Evolutionary conservation across 1,140 invertebrate species (phyloP), one percentile per base, ranked within the genome.

Genomic region (Muscidifurax raptorellus): DNA sequence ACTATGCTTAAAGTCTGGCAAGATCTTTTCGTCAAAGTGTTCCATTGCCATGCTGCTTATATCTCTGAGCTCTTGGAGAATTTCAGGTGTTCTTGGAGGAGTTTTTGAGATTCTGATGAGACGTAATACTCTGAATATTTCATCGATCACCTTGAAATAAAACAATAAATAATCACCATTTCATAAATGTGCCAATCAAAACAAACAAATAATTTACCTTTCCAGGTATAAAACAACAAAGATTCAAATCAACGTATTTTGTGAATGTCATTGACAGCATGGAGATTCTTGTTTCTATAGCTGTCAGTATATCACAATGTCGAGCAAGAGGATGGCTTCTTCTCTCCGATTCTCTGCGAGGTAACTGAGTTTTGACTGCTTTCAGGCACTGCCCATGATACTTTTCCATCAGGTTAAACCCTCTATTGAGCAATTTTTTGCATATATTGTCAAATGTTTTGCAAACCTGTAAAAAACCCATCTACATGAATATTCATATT

Each of bases 41-140:
- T 99, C 98, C 94, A 98, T 99, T 0, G 98, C 98, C 98, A 99
- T 99, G 36, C 97, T 98, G 18, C 97, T 98, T 80, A 98, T 97
- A 89, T 99, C 98, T 1, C 97, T 92, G 1, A 98, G 89, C 90
- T 98, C 98, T 90, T 98, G 97, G 0, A 98, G 92, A 2, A 98
- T 95, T 91, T 98, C 97, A 89, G 98, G 97, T 0, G 97, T 95
- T 25, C 96, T 93, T 1, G 97, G 96, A 4, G 96, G 95, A 10
- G 94, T 95, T 80, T 94, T 94, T 13, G 95, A 95, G 22, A 94
- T 94, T 86, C 96, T 95, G 52, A 98, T 94, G 28, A 96, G 92
- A 71, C 93, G 92, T 30, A 98, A 92, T 1, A 98, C 96, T 84
- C 95, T 94, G 88, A 95, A 95, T 69, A 98, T 96, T 93, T 98